phyloP scores from a whole-genome alignment of 2,797 vertebrate genomes.

The Helostoma temminkii region DNA sequence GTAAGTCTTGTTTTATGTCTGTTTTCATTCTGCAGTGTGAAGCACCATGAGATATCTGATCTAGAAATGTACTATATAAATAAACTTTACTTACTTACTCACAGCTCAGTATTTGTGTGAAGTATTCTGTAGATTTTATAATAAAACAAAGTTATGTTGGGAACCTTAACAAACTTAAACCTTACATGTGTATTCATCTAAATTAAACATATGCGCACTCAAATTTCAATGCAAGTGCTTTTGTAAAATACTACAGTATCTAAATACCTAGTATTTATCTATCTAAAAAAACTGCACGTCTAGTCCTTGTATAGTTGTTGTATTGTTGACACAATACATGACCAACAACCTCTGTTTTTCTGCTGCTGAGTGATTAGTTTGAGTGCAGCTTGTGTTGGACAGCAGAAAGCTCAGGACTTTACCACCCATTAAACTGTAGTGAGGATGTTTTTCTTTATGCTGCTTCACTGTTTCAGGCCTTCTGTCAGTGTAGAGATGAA shows the following conservation, averaged over 20 bases:
- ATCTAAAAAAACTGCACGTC: too few relatives aligned
- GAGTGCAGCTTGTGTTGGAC: too few relatives aligned
- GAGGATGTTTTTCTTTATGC: conserved; percentile 34
- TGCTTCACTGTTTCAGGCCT: conserved; percentile 19
- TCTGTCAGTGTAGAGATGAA: conserved; percentile 52
- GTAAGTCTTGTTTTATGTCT: too few relatives aligned
- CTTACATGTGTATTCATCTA: too few relatives aligned
- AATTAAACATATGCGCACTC: conserved; percentile 4
- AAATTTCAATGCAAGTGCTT: too few relatives aligned
- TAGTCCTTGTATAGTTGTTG: neutral
- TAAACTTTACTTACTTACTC: too few relatives aligned
- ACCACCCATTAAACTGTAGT: conserved; percentile 30
- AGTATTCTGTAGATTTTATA: neutral
- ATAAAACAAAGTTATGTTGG: neutral
- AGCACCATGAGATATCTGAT: too few relatives aligned
- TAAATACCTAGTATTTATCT: too few relatives aligned
- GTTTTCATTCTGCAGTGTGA: too few relatives aligned
- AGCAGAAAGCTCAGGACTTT: conserved; percentile 39
- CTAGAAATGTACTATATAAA: too few relatives aligned
- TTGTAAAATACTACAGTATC: too few relatives aligned
- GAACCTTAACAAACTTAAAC: too few relatives aligned
- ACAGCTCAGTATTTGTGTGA: neutral
- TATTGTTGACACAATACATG: conserved; percentile 11
- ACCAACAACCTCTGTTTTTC: conserved; percentile 19
- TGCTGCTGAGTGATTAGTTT: conserved; percentile 36